Conservation (phyloP, 2,888 invertebrate genomes). For the Halictus quadricinctus region DNA sequence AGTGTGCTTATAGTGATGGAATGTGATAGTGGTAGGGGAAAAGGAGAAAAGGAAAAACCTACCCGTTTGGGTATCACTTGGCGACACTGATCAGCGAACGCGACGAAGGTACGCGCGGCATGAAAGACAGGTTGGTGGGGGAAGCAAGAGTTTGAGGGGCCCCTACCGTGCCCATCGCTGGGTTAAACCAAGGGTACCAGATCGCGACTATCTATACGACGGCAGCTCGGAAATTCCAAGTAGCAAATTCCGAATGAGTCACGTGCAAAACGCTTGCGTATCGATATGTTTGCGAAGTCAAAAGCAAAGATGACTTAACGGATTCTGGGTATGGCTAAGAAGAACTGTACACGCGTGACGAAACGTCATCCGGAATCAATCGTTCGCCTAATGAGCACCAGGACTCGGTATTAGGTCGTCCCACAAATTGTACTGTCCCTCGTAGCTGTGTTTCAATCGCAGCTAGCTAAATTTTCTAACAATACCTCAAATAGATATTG, state of each 20-base stretch:
- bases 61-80: too few relatives aligned
- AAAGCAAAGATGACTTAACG: constrained; percentile 1
- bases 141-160: too few relatives aligned
- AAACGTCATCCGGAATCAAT: neutral
- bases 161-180: too few relatives aligned
- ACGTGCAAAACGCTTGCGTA: constrained; percentile 22
- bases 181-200: neutral
- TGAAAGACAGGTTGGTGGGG: too few relatives aligned
- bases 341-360: neutral
- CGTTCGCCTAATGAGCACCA: neutral
- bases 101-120: too few relatives aligned
- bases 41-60: too few relatives aligned
- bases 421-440: neutral
- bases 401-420: neutral
- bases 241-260: constrained; percentile 27
- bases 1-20: too few relatives aligned
- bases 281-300: constrained; percentile 2
- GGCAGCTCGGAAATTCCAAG: constrained; percentile 25
- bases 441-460: neutral
- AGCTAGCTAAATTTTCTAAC: too few relatives aligned
- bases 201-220: neutral
- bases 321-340: neutral
- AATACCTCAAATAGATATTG: too few relatives aligned
- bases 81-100: too few relatives aligned
- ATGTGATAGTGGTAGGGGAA: too few relatives aligned